A percentile compares a stretch with the other conserved stretches of the same genome.
Evolutionary conservation across 2,888 invertebrate species (phyloP).

Genomic region (Amiota mariae): DNA sequence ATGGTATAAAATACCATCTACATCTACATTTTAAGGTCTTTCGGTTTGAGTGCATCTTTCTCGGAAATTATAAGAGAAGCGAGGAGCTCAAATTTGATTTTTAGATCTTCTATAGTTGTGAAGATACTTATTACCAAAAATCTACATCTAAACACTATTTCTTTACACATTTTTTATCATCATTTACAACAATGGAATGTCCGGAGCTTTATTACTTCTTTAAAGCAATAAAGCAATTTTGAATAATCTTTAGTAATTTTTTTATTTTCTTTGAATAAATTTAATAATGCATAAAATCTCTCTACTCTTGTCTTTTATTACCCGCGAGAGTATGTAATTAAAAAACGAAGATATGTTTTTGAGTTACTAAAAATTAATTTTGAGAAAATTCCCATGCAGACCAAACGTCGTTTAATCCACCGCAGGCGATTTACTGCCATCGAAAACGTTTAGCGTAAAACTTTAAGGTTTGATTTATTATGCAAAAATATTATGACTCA

Average conservation of each 20-base stretch:
- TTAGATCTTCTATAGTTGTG: too few species aligned
- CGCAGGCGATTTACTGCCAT: constrained; percentile 30
- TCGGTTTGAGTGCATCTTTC: too few species aligned
- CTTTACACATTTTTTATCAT: too few species aligned
- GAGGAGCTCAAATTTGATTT: too few species aligned
- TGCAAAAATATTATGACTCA: constrained; percentile 55
- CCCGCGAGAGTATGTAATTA: constrained; percentile 12
- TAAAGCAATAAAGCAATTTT: neutral
- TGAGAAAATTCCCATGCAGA: constrained; percentile 22
- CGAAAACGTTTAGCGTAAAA: constrained; percentile 35
- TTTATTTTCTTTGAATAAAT: neutral
- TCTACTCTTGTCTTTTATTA: neutral
- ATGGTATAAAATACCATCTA: too few species aligned
- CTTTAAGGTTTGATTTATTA: constrained; percentile 66
- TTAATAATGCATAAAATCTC: neutral
- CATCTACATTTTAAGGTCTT: too few species aligned
- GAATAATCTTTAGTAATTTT: neutral
- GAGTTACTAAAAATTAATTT: constrained; percentile 21
- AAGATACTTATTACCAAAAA: too few species aligned
- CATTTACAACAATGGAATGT: too few species aligned
- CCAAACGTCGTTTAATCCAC: constrained; percentile 18
- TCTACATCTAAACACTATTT: too few species aligned
- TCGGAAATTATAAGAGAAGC: too few species aligned
- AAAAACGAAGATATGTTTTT: constrained; percentile 14
- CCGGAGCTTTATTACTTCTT: neutral